phyloP scores from a whole-genome alignment of 1,140 invertebrate species.

The Achatina immaculata region DNA sequence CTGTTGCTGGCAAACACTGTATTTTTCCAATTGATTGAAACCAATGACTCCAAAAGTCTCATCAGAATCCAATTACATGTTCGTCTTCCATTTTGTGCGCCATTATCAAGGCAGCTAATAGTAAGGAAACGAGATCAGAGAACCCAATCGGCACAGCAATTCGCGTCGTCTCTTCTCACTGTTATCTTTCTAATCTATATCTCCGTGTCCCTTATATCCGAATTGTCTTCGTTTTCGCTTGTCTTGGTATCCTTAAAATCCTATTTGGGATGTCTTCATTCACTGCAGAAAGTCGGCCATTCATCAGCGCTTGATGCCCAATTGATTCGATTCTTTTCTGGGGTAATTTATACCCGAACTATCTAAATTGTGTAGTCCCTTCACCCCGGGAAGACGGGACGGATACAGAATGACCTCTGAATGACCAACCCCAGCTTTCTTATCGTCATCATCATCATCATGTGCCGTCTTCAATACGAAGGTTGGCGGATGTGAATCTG shows the following conservation, averaged over 20 bases:
- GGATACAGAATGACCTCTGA: background rate
- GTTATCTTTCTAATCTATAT: constrained; percentile 33
- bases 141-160: constrained; percentile 34
- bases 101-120: constrained; percentile 22
- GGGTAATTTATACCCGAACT: background rate
- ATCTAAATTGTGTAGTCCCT: background rate
- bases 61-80: constrained; percentile 34
- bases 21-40: constrained; percentile 23
- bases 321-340: background rate
- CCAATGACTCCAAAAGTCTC: constrained; percentile 15
- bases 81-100: constrained; percentile 24
- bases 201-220: constrained; percentile 24
- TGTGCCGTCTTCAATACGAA: too few species aligned
- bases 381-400: background rate
- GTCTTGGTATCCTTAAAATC: constrained; percentile 11
- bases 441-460: too few species aligned
- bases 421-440: background rate
- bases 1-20: background rate
- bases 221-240: constrained; percentile 9
- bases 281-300: constrained; percentile 2
- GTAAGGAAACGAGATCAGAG: constrained; percentile 21
- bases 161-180: background rate
- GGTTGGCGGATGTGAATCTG: too few species aligned
- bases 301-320: constrained; percentile 20
- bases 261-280: constrained; percentile 14